phyloP scores from a whole-genome alignment of 2,113 vertebrate species.

The Brachirus orientalis region DNA sequence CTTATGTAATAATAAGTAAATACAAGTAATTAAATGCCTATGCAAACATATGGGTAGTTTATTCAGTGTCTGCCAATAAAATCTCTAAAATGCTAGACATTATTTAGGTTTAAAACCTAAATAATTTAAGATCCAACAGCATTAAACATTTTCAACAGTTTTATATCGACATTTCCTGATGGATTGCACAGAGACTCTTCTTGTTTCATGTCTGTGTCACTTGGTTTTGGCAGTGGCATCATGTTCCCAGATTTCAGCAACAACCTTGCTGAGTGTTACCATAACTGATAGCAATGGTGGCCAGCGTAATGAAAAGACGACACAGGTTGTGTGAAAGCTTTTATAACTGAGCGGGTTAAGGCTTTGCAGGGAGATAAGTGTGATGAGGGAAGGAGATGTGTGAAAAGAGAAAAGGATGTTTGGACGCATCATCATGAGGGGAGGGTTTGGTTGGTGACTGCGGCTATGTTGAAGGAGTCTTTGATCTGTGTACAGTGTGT shows the following conservation, averaged over 20 bases:
- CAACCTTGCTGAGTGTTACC: not conserved
- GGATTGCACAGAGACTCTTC: no score
- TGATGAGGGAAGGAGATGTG: constrained; percentile 7
- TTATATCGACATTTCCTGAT: no score
- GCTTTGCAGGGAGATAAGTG: not conserved
- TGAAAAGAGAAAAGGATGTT: constrained; percentile 18
- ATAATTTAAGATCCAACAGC: no score
- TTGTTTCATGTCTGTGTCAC: no score
- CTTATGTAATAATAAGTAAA: no score
- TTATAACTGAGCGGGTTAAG: not conserved
- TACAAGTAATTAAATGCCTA: no score
- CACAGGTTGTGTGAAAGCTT: not conserved
- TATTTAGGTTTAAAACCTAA: no score
- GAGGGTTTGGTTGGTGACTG: constrained; percentile 54
- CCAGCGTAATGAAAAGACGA: not conserved
- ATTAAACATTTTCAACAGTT: no score
- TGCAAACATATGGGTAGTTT: no score
- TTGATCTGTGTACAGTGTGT: constrained; percentile 35
- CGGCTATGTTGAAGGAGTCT: constrained; percentile 51
- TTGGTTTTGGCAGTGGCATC: no score
- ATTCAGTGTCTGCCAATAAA: no score
- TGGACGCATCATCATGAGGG: constrained; percentile 20
- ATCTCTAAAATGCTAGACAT: no score
- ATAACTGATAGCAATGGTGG: not conserved
- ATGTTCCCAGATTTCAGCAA: not conserved